Percentiles rank a stretch among this genome's conserved stretches.
Evolutionary conservation across 2,797 vertebrate genomes (phyloP).

Genomic region (Triplophysa bombifrons): DNA sequence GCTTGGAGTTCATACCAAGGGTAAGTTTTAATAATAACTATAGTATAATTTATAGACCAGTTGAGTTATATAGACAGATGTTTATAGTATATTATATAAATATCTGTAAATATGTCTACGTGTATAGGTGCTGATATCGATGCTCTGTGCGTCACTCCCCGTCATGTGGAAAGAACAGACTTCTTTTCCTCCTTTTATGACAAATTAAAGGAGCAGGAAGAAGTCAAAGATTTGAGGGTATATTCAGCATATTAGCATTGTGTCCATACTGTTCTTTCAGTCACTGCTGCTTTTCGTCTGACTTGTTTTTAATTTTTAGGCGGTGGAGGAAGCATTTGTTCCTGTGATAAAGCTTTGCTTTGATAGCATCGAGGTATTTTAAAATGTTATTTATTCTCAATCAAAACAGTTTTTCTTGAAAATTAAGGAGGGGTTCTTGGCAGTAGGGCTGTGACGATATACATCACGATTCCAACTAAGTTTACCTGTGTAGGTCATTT

Average conservation of each 20-base stretch:
- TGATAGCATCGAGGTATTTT: slow-evolving; percentile 87
- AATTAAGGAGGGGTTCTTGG: neutral
- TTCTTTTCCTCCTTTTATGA: slow-evolving; percentile 92
- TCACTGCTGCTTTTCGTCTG: neutral
- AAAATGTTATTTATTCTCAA: neutral
- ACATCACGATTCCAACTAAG: too few species aligned
- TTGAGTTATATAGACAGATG: neutral
- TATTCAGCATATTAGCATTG: neutral
- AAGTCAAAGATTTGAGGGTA: slow-evolving; percentile 88
- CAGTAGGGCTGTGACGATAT: too few species aligned
- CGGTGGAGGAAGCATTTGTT: slow-evolving; percentile 88
- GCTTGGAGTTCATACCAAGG: slow-evolving; percentile 90
- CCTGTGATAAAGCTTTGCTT: slow-evolving; percentile 89
- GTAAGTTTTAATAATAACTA: slow-evolving; percentile 69
- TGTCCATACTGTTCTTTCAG: neutral
- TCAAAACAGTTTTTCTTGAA: neutral
- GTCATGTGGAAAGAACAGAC: slow-evolving; percentile 85
- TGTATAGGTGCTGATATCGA: slow-evolving; percentile 88
- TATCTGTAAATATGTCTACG: neutral
- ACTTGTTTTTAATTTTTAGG: slow-evolving; percentile 65
- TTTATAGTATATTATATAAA: neutral
- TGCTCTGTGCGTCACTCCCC: slow-evolving; percentile 87
- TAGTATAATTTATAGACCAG: neutral
- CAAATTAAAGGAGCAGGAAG: slow-evolving; percentile 87
- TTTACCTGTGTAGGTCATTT: too few species aligned